Percentiles rank a stretch among this genome's conserved stretches.
phyloP scores from a whole-genome alignment of 2,113 vertebrate species.

The Pitta sordida region DNA sequence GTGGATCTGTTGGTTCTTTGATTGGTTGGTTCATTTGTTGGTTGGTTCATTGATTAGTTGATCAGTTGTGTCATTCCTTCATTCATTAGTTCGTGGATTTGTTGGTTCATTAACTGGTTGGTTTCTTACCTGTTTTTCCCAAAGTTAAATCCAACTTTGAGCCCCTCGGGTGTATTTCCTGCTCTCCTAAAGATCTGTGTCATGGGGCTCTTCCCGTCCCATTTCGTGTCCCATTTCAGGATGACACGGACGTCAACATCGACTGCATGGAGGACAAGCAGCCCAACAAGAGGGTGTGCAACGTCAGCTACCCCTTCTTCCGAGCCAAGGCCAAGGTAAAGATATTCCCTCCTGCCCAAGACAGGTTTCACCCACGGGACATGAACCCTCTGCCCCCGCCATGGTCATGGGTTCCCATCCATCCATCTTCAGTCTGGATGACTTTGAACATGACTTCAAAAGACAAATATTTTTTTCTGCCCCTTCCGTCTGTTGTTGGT shows the following conservation, averaged over 20 bases:
- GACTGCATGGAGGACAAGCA: conserved; percentile 82
- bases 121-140: background rate
- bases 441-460: background rate
- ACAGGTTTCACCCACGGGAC: rapidly evolving
- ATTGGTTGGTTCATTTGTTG: no score
- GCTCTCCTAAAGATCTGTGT: rapidly evolving
- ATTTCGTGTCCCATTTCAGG: conserved; percentile 49
- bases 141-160: background rate
- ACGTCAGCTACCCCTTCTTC: conserved; percentile 93
- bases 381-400: rapidly evolving
- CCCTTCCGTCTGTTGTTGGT: background rate
- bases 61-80: background rate
- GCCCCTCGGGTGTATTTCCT: rapidly evolving
- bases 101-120: background rate
- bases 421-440: background rate
- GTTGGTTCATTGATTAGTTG: no score
- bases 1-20: no score
- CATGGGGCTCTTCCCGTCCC: rapidly evolving
- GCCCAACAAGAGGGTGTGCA: conserved; percentile 81
- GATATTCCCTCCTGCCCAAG: background rate
- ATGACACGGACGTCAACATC: conserved; percentile 84
- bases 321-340: conserved; percentile 88
- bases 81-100: no score
- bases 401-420: rapidly evolving
- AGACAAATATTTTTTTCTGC: rapidly evolving